These are phyloP conservation scores for Crotophaga sulcirostris DNA, from an alignment of 2,113 vertebrate species.

Conservation along the genomic window DNA sequence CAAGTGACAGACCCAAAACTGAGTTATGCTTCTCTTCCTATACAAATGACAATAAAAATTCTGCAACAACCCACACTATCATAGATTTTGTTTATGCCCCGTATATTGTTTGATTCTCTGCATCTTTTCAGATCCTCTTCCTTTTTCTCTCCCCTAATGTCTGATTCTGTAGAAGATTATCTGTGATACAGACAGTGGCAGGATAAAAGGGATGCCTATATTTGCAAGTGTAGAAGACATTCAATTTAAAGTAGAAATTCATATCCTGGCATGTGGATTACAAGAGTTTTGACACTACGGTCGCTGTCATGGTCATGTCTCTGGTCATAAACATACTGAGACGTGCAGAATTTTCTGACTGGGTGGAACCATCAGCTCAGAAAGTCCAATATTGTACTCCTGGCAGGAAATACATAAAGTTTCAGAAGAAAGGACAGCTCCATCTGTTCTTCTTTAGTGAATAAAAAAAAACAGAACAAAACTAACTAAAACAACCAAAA, in stretches of 20 bases:
- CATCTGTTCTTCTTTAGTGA: neutral
- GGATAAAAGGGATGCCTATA: neutral
- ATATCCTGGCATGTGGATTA: neutral
- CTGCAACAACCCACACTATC: neutral
- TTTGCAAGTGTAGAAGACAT: neutral
- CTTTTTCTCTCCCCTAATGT: neutral
- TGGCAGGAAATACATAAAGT: neutral
- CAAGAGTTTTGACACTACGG: neutral
- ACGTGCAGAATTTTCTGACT: neutral
- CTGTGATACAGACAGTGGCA: neutral
- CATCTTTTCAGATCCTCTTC: neutral
- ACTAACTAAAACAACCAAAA: neutral
- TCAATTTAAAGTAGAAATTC: neutral
- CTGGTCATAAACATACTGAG: neutral
- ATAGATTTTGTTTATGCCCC: neutral
- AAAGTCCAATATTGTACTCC: neutral
- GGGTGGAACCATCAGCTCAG: neutral
- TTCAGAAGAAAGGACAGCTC: neutral
- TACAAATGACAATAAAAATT: neutral
- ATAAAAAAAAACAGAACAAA: neutral
- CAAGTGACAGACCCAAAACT: conserved; percentile 5
- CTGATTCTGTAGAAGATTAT: neutral
- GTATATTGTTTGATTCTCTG: neutral
- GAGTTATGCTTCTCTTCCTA: neutral
- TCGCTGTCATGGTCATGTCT: neutral